These are phyloP conservation scores for Bovichtus variegatus DNA, from an alignment of 2,797 vertebrate genomes.

Conservation along the genomic window DNA sequence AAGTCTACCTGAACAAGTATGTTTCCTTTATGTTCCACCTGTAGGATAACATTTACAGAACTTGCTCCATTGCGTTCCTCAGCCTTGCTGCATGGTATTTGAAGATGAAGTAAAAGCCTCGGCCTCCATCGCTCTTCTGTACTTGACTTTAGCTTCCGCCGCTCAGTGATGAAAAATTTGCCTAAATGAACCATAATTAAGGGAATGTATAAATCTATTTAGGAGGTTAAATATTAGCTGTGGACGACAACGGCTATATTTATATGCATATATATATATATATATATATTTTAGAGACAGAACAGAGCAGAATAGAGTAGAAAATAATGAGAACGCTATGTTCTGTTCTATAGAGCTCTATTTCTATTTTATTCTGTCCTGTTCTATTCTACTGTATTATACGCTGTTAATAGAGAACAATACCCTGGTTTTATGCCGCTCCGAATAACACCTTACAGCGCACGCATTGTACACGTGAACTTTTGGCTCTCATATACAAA, in stretches of 20 bases:
- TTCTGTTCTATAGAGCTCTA: not conserved
- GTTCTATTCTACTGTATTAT: not conserved
- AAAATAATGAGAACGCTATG: not conserved
- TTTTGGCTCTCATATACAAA: too few relatives aligned
- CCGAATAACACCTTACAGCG: not conserved
- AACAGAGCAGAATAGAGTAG: not conserved
- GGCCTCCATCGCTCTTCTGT: slow-evolving; percentile 16
- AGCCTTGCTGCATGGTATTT: not conserved
- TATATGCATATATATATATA: not conserved
- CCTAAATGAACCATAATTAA: slow-evolving; percentile 47
- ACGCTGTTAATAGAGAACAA: too few relatives aligned
- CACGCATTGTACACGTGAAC: not conserved
- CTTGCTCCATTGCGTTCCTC: not conserved
- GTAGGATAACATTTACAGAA: slow-evolving; percentile 1
- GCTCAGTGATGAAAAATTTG: slow-evolving; percentile 47
- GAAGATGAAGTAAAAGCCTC: slow-evolving; percentile 8
- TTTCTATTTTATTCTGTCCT: not conserved
- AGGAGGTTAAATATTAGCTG: slow-evolving; percentile 53
- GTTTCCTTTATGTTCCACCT: slow-evolving; percentile 12
- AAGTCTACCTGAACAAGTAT: not conserved
- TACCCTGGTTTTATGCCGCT: too few relatives aligned
- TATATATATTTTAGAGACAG: too few relatives aligned
- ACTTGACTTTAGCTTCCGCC: slow-evolving; percentile 33
- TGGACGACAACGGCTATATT: slow-evolving; percentile 11
- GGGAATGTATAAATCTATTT: slow-evolving; percentile 36